These are phyloP conservation scores for Drosophila sp. DNA, from an alignment of 1,140 invertebrate species.

Conservation along the genomic window DNA sequence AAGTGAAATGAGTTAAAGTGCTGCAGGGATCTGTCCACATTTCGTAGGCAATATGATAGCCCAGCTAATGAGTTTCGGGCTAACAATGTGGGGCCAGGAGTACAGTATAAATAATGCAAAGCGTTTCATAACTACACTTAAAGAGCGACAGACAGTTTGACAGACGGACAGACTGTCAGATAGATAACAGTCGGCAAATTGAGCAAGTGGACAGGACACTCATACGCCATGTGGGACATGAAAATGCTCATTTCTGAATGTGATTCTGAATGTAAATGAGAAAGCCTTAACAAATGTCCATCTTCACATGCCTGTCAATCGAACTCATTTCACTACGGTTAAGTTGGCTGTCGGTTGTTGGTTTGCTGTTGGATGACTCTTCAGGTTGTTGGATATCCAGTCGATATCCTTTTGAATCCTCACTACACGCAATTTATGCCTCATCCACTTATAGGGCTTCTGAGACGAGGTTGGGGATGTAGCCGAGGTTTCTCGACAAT, in stretches of 20 bases:
- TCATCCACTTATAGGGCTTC: neutral
- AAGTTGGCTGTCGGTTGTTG: neutral
- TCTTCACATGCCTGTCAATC: conserved; percentile 49
- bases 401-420: conserved; percentile 26
- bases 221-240: conserved; percentile 28
- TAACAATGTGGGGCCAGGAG: conserved; percentile 12
- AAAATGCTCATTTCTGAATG: conserved; percentile 13
- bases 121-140: conserved; percentile 61
- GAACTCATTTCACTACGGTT: neutral
- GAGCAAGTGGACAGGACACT: conserved; percentile 20
- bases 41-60: conserved; percentile 16
- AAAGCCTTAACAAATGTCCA: conserved; percentile 63
- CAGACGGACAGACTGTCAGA: too few relatives aligned
- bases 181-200: too few relatives aligned
- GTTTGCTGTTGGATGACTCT: conserved; percentile 1
- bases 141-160: conserved; percentile 4
- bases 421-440: conserved; percentile 44
- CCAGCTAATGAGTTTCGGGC: conserved; percentile 57
- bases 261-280: neutral
- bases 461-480: neutral
- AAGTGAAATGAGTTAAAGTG: neutral
- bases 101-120: conserved; percentile 73
- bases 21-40: conserved; percentile 2
- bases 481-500: conserved; percentile 1
- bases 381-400: conserved; percentile 43